Evolutionary conservation across 2,113 vertebrate genomes (phyloP).

Genomic region (Coryphaenoides rupestris): DNA sequence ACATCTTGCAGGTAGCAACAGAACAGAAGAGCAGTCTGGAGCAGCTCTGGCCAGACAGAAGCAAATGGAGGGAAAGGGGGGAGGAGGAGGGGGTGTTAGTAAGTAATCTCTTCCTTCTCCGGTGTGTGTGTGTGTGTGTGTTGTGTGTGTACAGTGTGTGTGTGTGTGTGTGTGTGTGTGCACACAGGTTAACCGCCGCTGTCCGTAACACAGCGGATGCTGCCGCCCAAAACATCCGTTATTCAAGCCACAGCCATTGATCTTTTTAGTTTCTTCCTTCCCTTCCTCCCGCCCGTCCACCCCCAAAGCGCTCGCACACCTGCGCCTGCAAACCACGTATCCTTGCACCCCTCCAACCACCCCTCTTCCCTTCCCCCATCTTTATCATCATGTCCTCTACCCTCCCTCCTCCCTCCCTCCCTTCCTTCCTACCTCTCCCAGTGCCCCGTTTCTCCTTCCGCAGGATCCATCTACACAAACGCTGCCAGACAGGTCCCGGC

Average conservation of each 20-base stretch:
- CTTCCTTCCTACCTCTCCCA: slow-evolving; percentile 14
- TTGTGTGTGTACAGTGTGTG: slow-evolving; percentile 7
- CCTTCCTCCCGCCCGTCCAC: background rate
- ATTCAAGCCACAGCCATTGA: slow-evolving; percentile 61
- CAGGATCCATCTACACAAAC: background rate
- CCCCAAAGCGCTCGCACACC: background rate
- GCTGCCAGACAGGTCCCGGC: slow-evolving; percentile 4
- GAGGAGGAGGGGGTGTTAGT: too few relatives aligned
- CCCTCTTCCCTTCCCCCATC: background rate
- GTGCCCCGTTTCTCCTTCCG: slow-evolving; percentile 1
- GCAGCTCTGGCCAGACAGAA: slow-evolving; percentile 38
- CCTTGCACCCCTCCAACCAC: background rate
- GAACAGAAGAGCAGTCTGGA: slow-evolving; percentile 14
- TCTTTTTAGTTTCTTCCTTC: slow-evolving; percentile 32
- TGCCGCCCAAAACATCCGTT: slow-evolving; percentile 65
- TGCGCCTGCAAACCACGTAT: slow-evolving; percentile 28
- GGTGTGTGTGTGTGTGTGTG: slow-evolving; percentile 12
- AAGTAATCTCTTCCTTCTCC: too few relatives aligned
- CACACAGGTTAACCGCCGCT: slow-evolving; percentile 63
- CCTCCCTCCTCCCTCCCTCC: background rate
- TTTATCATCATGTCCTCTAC: too few relatives aligned
- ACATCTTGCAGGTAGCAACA: slow-evolving; percentile 46
- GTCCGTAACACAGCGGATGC: slow-evolving; percentile 53
- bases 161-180: too few relatives aligned
- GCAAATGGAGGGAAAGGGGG: slow-evolving; percentile 44